Evolutionary conservation across 1,140 invertebrate genomes (phyloP).

Genomic region (Aphidius ervi): DNA sequence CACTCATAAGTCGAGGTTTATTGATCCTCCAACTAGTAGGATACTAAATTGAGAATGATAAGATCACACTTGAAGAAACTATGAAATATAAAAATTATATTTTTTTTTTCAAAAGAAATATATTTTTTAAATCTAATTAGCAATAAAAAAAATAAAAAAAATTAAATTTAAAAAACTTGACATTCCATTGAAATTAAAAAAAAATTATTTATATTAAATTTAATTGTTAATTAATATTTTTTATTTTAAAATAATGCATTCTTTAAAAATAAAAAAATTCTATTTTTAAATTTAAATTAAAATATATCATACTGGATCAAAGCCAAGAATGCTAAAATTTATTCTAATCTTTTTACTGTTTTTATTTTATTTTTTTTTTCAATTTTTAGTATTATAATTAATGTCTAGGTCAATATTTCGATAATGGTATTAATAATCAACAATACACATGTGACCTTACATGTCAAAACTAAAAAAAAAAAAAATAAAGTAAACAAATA

Average conservation of each 20-base stretch:
- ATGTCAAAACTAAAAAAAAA: conserved; percentile 2
- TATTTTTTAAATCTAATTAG: too few relatives aligned
- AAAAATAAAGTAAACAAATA: neutral
- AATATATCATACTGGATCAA: conserved; percentile 12
- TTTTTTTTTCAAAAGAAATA: too few relatives aligned
- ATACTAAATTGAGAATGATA: too few relatives aligned
- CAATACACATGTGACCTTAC: conserved; percentile 1
- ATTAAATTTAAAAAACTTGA: too few relatives aligned
- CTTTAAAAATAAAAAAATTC: conserved; percentile 8
- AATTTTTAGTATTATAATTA: conserved; percentile 13
- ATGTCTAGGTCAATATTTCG: conserved; percentile 21
- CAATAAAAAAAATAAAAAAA: too few relatives aligned
- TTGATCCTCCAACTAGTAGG: too few relatives aligned
- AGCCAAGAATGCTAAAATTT: conserved; percentile 22
- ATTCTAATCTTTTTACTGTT: conserved; percentile 15
- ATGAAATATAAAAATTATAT: too few relatives aligned
- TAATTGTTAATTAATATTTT: neutral
- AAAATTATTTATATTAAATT: too few relatives aligned
- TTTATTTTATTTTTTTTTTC: conserved; percentile 7
- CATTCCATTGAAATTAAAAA: too few relatives aligned
- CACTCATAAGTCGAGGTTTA: too few relatives aligned
- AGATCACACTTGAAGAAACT: too few relatives aligned
- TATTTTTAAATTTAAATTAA: conserved; percentile 18
- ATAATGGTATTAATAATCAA: conserved; percentile 13
- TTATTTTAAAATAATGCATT: conserved; percentile 16